These are phyloP conservation scores for Antedon bifida DNA, from an alignment of 35 echinoderm and acorn worm genomes.

Conservation along the genomic window DNA sequence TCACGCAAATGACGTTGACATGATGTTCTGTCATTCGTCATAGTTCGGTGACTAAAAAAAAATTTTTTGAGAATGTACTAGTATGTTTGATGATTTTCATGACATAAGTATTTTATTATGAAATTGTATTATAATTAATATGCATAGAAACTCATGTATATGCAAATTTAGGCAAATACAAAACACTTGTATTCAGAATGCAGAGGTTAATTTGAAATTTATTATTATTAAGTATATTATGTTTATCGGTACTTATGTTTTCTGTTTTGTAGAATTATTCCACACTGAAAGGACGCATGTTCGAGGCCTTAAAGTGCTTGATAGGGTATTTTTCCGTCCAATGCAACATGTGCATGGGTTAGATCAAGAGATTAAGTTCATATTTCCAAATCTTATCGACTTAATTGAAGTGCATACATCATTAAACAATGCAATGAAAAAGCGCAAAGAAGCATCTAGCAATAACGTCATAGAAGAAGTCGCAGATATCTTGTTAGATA, in stretches of 20 bases:
- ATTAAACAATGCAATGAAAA: conserved; percentile 85
- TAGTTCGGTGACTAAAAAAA: too few species aligned
- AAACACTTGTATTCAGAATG: too few species aligned
- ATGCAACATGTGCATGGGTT: conserved; percentile 24
- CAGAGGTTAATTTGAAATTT: too few species aligned
- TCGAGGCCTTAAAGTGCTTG: conserved; percentile 62
- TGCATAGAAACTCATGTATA: too few species aligned
- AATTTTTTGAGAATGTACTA: too few species aligned
- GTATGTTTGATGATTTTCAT: too few species aligned
- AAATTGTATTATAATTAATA: too few species aligned
- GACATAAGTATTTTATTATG: too few species aligned
- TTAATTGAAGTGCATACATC: conserved; percentile 52
- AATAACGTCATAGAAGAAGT: conserved; percentile 65
- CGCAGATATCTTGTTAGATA: conserved; percentile 48
- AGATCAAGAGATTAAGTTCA: conserved; percentile 29
- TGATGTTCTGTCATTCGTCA: too few species aligned
- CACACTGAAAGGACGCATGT: conserved; percentile 92
- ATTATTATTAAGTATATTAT: too few species aligned
- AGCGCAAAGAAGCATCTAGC: conserved; percentile 44
- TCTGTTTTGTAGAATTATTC: conserved; percentile 70
- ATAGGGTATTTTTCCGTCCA: conserved; percentile 57
- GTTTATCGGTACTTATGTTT: background rate
- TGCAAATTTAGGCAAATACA: too few species aligned
- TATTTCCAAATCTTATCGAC: conserved; percentile 63
- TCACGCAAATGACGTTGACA: too few species aligned